These are phyloP conservation scores for Aptenodytes forsteri DNA, from an alignment of 2,113 vertebrate species.

Conservation along the genomic window DNA sequence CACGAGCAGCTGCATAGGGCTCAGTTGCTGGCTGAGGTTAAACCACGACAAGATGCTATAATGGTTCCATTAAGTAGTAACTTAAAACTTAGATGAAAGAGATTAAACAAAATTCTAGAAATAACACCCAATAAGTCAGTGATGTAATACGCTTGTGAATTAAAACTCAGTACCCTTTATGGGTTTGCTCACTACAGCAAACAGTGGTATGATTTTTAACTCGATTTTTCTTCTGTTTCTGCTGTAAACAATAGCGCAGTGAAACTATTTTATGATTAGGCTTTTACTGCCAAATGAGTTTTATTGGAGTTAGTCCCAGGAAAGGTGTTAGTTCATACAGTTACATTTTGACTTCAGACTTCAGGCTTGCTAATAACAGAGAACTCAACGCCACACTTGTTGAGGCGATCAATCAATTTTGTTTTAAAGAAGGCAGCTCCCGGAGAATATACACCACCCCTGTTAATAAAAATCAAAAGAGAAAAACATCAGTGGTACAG, in stretches of 20 bases:
- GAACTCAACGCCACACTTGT: constrained; percentile 88
- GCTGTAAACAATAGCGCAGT: neutral
- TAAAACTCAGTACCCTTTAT: neutral
- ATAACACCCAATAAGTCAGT: neutral
- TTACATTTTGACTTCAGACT: constrained; percentile 50
- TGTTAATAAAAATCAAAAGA: constrained; percentile 56
- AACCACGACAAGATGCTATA: neutral
- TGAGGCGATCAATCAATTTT: constrained; percentile 88
- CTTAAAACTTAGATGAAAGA: neutral
- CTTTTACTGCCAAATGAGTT: neutral
- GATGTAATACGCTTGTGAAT: neutral
- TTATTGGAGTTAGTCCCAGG: constrained; percentile 25
- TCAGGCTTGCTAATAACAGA: constrained; percentile 83
- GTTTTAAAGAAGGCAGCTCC: constrained; percentile 91
- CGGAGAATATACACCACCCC: constrained; percentile 93
- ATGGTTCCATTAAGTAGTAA: neutral
- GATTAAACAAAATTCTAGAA: neutral
- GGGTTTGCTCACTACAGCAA: neutral
- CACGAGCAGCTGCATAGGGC: too few relatives aligned
- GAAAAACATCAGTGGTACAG: neutral
- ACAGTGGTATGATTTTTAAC: neutral
- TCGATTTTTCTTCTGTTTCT: neutral
- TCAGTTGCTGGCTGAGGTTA: too few relatives aligned
- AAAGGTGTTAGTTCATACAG: constrained; percentile 23
- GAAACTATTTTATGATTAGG: neutral